A percentile compares a stretch with the other conserved stretches of the same genome.
Evolutionary conservation across 2,888 invertebrate genomes (phyloP).

Genomic region (Micropterix aruncella): DNA sequence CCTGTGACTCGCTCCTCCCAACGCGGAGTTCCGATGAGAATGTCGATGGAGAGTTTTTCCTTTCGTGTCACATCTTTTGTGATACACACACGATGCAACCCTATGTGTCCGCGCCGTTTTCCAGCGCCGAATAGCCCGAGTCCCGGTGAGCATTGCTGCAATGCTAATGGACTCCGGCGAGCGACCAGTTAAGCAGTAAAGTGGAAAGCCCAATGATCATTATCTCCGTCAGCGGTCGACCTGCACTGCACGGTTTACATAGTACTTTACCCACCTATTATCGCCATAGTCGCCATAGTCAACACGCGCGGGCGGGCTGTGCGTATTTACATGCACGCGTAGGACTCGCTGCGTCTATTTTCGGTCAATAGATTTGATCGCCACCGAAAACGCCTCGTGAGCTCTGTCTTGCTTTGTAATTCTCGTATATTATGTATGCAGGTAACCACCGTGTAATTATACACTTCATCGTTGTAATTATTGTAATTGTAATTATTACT

Average conservation of each 20-base stretch:
- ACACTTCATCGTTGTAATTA: no score
- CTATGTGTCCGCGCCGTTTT: no score
- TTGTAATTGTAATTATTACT: no score
- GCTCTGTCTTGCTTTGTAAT: neutral
- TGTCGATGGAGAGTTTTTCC: no score
- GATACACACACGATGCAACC: no score
- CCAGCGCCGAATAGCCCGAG: neutral
- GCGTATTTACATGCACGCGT: neutral
- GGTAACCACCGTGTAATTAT: no score
- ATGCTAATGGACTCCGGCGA: neutral
- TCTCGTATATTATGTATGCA: neutral
- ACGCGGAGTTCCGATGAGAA: no score
- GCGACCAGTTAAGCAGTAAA: neutral
- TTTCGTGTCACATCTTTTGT: no score
- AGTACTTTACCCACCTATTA: neutral
- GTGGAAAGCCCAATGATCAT: neutral
- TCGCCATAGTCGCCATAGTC: neutral
- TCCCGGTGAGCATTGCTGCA: neutral
- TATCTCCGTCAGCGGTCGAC: neutral
- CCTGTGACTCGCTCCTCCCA: no score
- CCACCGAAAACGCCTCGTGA: neutral
- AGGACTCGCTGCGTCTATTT: neutral
- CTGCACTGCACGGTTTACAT: neutral
- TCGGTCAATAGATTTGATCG: neutral
- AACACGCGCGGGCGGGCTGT: neutral